phyloP scores from a whole-genome alignment of 2,113 vertebrate genomes.

The Dasyornis broadbenti region DNA sequence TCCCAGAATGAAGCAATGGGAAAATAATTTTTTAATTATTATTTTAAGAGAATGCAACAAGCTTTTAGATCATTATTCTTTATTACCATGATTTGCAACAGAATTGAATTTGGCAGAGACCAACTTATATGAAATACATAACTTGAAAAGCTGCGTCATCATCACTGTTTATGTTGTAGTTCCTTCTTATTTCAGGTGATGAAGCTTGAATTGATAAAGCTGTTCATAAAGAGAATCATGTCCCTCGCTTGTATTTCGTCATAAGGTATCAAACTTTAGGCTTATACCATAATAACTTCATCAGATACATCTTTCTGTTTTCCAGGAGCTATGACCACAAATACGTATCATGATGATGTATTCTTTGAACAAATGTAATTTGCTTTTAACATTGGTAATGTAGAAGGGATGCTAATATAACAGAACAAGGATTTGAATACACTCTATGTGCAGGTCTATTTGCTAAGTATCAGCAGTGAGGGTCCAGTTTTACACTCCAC shows the following conservation, averaged over 20 bases:
- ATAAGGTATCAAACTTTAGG: neutral
- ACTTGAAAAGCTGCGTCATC: neutral
- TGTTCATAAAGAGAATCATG: neutral
- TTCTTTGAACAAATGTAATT: neutral
- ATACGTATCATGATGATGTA: neutral
- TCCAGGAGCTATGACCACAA: neutral
- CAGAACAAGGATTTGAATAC: neutral
- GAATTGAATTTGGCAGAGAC: neutral
- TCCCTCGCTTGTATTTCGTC: neutral
- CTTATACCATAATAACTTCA: neutral
- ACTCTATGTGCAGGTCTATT: neutral
- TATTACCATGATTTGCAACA: neutral
- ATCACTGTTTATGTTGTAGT: neutral
- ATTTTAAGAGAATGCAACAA: neutral
- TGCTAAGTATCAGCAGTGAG: neutral
- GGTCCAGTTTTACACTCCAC: neutral
- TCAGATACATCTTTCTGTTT: neutral
- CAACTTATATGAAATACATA: neutral
- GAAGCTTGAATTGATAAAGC: neutral
- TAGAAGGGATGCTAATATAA: neutral
- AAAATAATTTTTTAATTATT: neutral
- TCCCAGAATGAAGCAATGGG: neutral
- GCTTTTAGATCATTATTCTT: neutral
- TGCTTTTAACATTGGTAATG: neutral
- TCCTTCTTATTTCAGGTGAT: neutral